phyloP scores from a whole-genome alignment of 2,888 invertebrate species.

The Erebia aethiops region DNA sequence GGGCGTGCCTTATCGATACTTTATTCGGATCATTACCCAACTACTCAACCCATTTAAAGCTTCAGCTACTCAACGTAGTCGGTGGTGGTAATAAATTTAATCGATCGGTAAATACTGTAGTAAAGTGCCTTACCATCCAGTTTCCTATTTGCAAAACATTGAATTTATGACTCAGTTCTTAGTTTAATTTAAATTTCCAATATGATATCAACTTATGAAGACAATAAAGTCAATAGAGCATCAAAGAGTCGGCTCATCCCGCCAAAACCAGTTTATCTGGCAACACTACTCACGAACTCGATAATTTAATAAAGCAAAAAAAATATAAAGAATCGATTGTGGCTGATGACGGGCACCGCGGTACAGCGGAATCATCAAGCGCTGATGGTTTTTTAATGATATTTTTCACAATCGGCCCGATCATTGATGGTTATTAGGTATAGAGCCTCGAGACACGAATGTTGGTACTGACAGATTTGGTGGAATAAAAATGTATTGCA shows the following conservation, averaged over 20 bases:
- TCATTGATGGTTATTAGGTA: slow-evolving; percentile 82
- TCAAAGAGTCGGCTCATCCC: neutral
- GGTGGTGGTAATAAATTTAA: slow-evolving; percentile 26
- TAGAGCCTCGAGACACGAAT: slow-evolving; percentile 69
- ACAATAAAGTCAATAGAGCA: neutral
- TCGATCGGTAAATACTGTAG: slow-evolving; percentile 28
- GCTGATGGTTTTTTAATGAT: slow-evolving; percentile 84
- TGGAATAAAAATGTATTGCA: slow-evolving; percentile 32
- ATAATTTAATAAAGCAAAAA: slow-evolving; percentile 77
- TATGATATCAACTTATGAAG: too few species aligned
- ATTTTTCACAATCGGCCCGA: slow-evolving; percentile 82
- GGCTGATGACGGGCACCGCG: slow-evolving; percentile 73
- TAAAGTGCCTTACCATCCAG: slow-evolving; percentile 15
- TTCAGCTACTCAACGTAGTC: slow-evolving; percentile 23
- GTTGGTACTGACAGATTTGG: slow-evolving; percentile 24
- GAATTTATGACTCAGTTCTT: slow-evolving; percentile 15
- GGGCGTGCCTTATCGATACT: slow-evolving; percentile 77
- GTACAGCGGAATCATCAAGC: slow-evolving; percentile 78
- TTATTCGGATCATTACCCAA: slow-evolving; percentile 59
- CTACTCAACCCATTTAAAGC: slow-evolving; percentile 44
- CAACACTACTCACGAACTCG: slow-evolving; percentile 53
- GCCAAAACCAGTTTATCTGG: slow-evolving; percentile 36
- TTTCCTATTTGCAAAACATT: slow-evolving; percentile 26
- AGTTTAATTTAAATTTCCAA: slow-evolving; percentile 5
- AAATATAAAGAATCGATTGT: slow-evolving; percentile 76